A percentile compares a stretch with the other conserved stretches of the same genome.
Conservation (phyloP, 2,888 invertebrate genomes). For the Ligdia adustata region DNA sequence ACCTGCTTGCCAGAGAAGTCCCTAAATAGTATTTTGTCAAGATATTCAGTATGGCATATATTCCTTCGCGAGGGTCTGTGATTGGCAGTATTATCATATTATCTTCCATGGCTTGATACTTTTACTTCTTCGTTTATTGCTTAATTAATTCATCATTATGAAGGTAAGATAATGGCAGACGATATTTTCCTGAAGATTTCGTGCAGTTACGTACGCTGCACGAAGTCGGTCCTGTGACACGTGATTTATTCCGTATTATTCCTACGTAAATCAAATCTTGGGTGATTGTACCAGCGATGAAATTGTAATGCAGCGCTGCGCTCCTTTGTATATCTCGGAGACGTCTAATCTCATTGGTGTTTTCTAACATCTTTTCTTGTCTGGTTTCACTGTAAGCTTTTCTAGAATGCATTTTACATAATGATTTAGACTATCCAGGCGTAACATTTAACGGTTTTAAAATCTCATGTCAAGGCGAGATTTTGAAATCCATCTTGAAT, state of each 20-base stretch:
- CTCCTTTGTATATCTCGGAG: constrained; percentile 26
- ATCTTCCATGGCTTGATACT: too few species aligned
- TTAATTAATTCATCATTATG: too few species aligned
- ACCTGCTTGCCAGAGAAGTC: too few species aligned
- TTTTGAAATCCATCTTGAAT: too few species aligned
- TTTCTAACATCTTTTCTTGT: constrained; percentile 26
- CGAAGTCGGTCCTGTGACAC: constrained; percentile 69
- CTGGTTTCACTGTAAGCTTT: not conserved
- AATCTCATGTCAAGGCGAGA: too few species aligned
- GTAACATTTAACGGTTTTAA: too few species aligned
- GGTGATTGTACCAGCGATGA: constrained; percentile 60
- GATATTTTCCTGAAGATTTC: constrained; percentile 47
- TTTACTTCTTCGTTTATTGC: too few species aligned
- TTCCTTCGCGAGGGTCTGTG: too few species aligned
- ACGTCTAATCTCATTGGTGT: constrained; percentile 30
- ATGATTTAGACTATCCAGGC: too few species aligned
- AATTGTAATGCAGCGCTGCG: constrained; percentile 56
- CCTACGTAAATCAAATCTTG: constrained; percentile 70
- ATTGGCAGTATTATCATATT: too few species aligned
- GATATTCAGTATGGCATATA: too few species aligned
- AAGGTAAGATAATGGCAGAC: constrained; percentile 38
- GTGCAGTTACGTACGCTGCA: constrained; percentile 69
- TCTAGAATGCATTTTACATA: constrained; percentile 29
- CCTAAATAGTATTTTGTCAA: too few species aligned
- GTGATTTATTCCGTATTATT: constrained; percentile 79